A percentile compares a stretch with the other conserved stretches of the same genome.
These are phyloP conservation scores for Salticus scenicus DNA, from an alignment of 2,888 invertebrate species.

Conservation along the genomic window DNA sequence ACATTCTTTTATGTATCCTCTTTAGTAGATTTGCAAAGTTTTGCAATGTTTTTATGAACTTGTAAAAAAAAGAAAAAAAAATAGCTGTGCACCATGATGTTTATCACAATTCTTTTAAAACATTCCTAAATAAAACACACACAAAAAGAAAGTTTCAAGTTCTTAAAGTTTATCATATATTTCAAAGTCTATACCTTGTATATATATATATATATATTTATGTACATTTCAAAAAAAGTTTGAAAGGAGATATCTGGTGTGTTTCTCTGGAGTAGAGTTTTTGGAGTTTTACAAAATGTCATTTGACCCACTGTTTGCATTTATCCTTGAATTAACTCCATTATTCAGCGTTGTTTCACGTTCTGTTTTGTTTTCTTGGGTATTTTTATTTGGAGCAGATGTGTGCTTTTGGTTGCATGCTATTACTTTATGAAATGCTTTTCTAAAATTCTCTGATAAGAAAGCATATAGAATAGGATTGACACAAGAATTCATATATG, in stretches of 20 bases:
- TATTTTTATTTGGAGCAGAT: slow-evolving; percentile 5
- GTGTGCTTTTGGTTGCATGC: slow-evolving; percentile 60
- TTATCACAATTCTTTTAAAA: background rate
- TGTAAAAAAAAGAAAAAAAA: too few relatives aligned
- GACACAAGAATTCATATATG: slow-evolving; percentile 95
- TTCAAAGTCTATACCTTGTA: background rate
- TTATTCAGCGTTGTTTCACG: slow-evolving; percentile 62
- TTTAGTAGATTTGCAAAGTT: too few relatives aligned
- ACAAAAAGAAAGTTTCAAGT: too few relatives aligned
- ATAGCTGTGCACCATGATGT: background rate
- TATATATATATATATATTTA: background rate
- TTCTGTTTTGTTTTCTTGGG: slow-evolving; percentile 55
- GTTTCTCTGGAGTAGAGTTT: background rate
- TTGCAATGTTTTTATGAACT: too few relatives aligned
- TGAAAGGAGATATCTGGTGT: background rate
- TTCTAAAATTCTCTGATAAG: slow-evolving; percentile 93
- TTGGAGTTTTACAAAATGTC: slow-evolving; percentile 57
- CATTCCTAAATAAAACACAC: too few relatives aligned
- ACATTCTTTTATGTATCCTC: too few relatives aligned
- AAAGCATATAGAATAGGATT: slow-evolving; percentile 96
- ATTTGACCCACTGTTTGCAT: slow-evolving; percentile 37
- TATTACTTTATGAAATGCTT: slow-evolving; percentile 82
- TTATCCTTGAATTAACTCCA: slow-evolving; percentile 20
- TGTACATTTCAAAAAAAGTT: background rate
- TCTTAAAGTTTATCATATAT: too few relatives aligned